Base-by-base conservation (phyloP, 1,140 invertebrate species). In the Panagrolaimus sp. region DNA sequence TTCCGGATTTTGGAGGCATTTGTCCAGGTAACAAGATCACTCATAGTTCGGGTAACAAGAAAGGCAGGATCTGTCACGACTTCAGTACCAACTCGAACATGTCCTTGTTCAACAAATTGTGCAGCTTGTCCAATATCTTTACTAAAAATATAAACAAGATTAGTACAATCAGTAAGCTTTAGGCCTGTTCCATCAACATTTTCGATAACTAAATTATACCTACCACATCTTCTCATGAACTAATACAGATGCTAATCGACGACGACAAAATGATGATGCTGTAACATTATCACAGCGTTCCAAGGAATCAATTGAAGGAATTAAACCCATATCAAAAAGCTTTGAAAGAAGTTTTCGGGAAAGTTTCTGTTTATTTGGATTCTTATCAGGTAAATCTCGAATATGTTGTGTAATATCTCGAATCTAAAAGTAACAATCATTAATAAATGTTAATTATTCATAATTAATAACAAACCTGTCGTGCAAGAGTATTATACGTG, bases 11-110 rank as follows among this genome's bases (percentile, higher is more conserved):
- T 91, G 1, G 94, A 98, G 28, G 89, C 89, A 83, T 97, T 91
- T 0, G 94, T 91, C 96, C 96, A 99, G 0, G 96, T 98, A 0
- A 99, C 89, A 87, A 96, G 96, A 84, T 99, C 96, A 88, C 98
- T 93, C 72, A 96, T 86, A 76, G 90, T 91, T 80, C 94, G 89
- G 66, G 91, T 91, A 0, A 99, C 93, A 43, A 99, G 85, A 84
- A 96, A 96, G 6, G 96, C 95, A 10, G 96, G 94, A 87, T 99
- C 96, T 83, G 92, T 96, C 0, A 98, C 88, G 65, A 96, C 87
- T 85, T 98, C 92, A 0, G 93, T 88, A 0, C 96, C 96, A 21
- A 99, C 91, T 81, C 96, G 76, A 26, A 88, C 80, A 81, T 87
- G 96, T 1, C 95, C 96, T 82, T 98, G 94, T 85, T 98, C 92